Base-by-base conservation (phyloP, 2,888 invertebrate genomes). In the Acanthosoma haemorrhoidale region DNA sequence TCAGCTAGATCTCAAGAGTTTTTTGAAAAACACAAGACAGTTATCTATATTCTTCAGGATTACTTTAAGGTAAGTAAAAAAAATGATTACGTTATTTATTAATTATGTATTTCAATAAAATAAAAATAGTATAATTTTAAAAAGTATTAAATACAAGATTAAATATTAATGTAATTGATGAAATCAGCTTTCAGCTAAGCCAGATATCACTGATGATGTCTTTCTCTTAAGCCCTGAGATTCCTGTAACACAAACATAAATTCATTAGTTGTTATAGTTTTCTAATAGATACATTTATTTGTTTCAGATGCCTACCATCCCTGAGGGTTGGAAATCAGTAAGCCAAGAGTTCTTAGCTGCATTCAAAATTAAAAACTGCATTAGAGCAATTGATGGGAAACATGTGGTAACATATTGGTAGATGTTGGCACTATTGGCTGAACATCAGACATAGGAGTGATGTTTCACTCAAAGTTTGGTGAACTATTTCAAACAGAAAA, bases 21-120 rank as follows among this genome's bases (percentile, higher is more conserved):
- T 4, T 43, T 69, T 11, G 69, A 70, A 32, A 57, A 71, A 67
- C 59, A 72, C 39, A 9, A 71, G 74, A 69, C 73, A 70, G 73
- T 75, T 72, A 68, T 68, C 25, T 16, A 31, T 43, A 41, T 69
- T 34, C 61, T 69, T 21, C 41, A 61, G 60, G 39, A 68, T 68
- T 32, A 11, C 13, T 38, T 68, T 18, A n/a, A 60, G 41, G 68
- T 60, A 16, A 60, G 39, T 68, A 43, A 43, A 59, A 32, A 32
- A 5, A 59, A 11, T 59, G n/a, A 29, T 43, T 43, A 43, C 38
- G 38, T 36, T 36, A 36, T 36, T 36, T 36, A 11, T 11, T 36
- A 36, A 36, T 36, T 36, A 36, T 11, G 11, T 36, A 11, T 36
- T 36, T n/a, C n/a, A n/a, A n/a, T n/a, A n/a, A n/a, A n/a, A n/a